These are phyloP conservation scores for Lepus americanus DNA, from an alignment of 2,113 vertebrate species.

Conservation along the genomic window DNA sequence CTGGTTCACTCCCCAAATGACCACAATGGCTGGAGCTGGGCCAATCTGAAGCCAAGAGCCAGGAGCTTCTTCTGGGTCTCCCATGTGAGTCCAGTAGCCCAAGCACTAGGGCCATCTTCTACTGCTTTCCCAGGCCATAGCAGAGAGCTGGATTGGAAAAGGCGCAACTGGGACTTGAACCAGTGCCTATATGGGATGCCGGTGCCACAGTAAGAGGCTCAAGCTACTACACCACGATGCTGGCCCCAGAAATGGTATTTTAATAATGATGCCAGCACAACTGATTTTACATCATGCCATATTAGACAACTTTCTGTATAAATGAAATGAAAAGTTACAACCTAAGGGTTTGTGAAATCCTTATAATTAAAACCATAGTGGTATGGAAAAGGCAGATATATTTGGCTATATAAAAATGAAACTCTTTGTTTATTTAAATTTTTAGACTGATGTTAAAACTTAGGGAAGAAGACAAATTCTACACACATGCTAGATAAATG, in stretches of 20 bases:
- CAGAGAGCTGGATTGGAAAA: no score
- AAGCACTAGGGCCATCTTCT: no score
- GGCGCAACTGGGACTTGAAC: no score
- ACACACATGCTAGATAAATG: not conserved
- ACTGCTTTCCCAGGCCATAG: no score
- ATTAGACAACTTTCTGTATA: not conserved
- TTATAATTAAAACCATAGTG: slow-evolving; percentile 31
- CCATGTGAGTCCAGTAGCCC: no score
- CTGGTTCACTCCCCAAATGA: no score
- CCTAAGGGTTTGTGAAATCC: not conserved
- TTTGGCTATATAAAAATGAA: not conserved
- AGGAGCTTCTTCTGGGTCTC: no score
- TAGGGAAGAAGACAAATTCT: slow-evolving; percentile 4
- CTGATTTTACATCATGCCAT: not conserved
- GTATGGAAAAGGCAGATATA: not conserved
- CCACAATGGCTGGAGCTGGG: no score
- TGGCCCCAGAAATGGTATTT: not conserved
- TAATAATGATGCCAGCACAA: not conserved
- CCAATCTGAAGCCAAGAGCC: no score
- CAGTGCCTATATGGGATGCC: no score
- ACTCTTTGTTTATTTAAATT: not conserved
- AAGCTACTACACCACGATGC: no score
- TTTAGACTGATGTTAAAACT: not conserved
- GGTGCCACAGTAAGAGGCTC: no score
- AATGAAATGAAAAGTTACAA: not conserved